Evolutionary conservation across 2,113 vertebrate species (phyloP).

Genomic region (Pleuronectes platessa): DNA sequence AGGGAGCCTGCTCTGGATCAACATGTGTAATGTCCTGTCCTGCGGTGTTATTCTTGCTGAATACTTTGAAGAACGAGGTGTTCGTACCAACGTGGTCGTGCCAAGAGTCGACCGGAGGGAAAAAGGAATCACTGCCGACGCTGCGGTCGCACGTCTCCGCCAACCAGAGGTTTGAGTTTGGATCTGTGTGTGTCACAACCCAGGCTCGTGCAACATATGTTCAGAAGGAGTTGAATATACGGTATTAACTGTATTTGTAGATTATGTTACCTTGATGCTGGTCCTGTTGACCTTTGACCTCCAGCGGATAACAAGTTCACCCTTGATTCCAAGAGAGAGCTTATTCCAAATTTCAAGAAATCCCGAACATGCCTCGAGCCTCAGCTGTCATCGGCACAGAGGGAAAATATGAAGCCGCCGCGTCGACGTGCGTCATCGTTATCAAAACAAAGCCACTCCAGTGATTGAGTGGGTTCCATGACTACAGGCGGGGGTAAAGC

Average conservation of each 20-base stretch:
- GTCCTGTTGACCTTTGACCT: neutral
- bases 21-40: constrained; percentile 54
- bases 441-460: constrained; percentile 28
- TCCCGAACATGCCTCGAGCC: neutral
- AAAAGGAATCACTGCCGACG: constrained; percentile 5
- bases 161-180: neutral
- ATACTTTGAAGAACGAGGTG: constrained; percentile 30
- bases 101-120: constrained; percentile 28
- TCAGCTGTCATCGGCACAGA: neutral
- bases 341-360: neutral
- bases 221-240: neutral
- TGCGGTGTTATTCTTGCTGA: constrained; percentile 54
- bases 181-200: neutral
- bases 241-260: neutral
- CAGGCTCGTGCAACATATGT: neutral
- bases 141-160: neutral
- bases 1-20: constrained; percentile 54
- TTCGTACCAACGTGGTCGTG: constrained; percentile 37
- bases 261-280: neutral
- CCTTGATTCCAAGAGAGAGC: too few relatives aligned
- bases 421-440: constrained; percentile 44
- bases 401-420: constrained; percentile 15
- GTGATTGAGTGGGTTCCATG: constrained; percentile 51
- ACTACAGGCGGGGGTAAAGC: constrained; percentile 7
- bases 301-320: neutral